Evolutionary conservation across 2,797 vertebrate genomes (phyloP).

Genomic region (Pseudochirops corinnae): DNA sequence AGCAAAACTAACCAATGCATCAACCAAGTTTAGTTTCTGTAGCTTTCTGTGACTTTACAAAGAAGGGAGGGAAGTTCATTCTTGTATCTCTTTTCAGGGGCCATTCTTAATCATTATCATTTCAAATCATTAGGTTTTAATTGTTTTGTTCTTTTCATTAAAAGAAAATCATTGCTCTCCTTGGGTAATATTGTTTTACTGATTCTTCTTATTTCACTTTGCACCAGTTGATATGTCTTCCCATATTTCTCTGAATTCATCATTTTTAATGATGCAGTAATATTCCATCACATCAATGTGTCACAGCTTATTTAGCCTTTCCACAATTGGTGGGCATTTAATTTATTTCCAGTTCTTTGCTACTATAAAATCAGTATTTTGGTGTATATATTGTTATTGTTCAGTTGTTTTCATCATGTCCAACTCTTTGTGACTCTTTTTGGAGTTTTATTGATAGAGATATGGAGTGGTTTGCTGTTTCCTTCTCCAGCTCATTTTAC

Average conservation of each 20-base stretch:
- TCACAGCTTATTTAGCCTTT: not conserved
- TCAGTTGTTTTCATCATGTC: too few species aligned
- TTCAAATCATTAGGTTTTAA: too few species aligned
- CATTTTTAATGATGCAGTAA: not conserved
- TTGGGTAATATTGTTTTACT: not conserved
- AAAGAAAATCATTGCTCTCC: too few species aligned
- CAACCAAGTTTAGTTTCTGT: not conserved
- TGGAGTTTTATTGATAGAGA: too few species aligned
- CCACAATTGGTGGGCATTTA: not conserved
- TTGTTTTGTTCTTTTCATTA: too few species aligned
- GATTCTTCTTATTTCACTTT: not conserved
- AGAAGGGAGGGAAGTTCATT: not conserved
- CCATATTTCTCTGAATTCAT: not conserved
- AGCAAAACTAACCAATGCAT: not conserved
- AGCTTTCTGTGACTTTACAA: not conserved
- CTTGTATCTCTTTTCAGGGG: not conserved
- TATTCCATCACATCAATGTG: not conserved
- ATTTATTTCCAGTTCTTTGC: not conserved
- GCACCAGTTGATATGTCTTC: not conserved
- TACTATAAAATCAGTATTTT: too few species aligned
- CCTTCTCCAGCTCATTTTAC: too few species aligned
- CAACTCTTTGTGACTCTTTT: too few species aligned
- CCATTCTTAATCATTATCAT: not conserved
- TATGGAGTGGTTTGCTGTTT: too few species aligned
- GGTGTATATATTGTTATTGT: too few species aligned